These are phyloP conservation scores for Sycophila texana DNA, from an alignment of 2,888 invertebrate species.

Conservation along the genomic window DNA sequence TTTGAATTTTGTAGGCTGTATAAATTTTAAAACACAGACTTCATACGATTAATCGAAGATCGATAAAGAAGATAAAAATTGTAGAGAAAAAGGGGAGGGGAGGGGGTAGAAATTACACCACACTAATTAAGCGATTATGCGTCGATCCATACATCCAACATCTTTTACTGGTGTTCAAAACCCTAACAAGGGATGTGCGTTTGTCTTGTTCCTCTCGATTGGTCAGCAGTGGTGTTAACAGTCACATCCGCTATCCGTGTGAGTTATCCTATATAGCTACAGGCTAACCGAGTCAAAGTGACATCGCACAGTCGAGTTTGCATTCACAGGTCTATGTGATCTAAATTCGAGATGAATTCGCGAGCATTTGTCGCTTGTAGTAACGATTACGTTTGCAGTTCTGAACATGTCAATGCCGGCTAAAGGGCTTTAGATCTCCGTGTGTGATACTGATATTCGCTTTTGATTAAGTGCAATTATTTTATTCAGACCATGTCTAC, in stretches of 20 bases:
- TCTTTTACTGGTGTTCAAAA: conserved; percentile 3
- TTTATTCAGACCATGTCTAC: too few relatives aligned
- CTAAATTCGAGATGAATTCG: conserved; percentile 43
- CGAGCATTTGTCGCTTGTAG: background rate
- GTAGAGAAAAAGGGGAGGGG: background rate
- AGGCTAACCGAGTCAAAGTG: conserved; percentile 11
- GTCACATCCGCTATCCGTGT: too few relatives aligned
- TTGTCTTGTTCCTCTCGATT: too few relatives aligned
- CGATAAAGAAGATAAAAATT: background rate
- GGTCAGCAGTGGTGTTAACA: too few relatives aligned
- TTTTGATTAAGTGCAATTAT: too few relatives aligned
- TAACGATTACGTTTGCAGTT: conserved; percentile 3
- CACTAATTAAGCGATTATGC: conserved; percentile 75
- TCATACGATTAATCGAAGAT: too few relatives aligned
- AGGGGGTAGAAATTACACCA: conserved; percentile 65
- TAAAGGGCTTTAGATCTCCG: too few relatives aligned
- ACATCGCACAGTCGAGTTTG: background rate
- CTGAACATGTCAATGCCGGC: conserved; percentile 1
- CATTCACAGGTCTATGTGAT: background rate
- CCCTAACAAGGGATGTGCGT: too few relatives aligned
- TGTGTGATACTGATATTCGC: too few relatives aligned
- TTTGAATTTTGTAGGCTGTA: too few relatives aligned
- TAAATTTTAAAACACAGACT: too few relatives aligned
- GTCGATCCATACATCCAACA: conserved; percentile 59
- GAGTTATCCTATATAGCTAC: too few relatives aligned